Conservation (phyloP, 1,140 invertebrate species). For the Orchesella cincta region DNA sequence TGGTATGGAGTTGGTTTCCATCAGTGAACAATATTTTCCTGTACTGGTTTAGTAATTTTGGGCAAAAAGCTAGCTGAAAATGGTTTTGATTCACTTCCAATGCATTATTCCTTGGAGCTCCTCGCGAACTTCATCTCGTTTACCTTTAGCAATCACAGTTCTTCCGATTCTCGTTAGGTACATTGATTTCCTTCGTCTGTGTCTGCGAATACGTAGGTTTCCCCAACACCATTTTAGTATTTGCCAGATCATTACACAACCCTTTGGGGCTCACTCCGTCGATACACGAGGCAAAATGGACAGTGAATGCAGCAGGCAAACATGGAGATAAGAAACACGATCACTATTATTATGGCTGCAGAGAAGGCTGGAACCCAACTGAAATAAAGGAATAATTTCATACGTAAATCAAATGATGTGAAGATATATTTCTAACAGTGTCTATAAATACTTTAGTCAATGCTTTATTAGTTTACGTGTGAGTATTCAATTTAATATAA, state of each 20-base stretch:
- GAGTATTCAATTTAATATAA: not conserved
- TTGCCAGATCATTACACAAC: constrained; percentile 38
- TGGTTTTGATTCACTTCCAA: no score
- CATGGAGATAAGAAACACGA: constrained; percentile 41
- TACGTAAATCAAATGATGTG: not conserved
- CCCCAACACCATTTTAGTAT: no score
- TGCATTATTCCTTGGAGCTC: no score
- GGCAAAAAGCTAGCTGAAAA: no score
- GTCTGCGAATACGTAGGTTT: no score
- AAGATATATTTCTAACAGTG: not conserved
- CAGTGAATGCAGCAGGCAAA: constrained; percentile 48
- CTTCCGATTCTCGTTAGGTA: no score
- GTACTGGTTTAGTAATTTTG: no score
- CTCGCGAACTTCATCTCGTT: no score
- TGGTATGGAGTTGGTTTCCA: no score
- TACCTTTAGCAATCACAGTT: no score
- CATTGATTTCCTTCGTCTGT: no score
- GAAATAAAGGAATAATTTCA: constrained; percentile 27
- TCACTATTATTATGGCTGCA: constrained; percentile 37
- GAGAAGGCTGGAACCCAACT: constrained; percentile 45
- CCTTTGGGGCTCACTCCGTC: constrained; percentile 33
- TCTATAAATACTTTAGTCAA: not conserved
- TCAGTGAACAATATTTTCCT: no score
- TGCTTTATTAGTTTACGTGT: not conserved
- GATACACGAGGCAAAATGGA: constrained; percentile 39